These are phyloP conservation scores for Pelagia noctiluca DNA, from an alignment of 30 jellyfish, hydroid and myxozoan genomes.

Conservation along the genomic window DNA sequence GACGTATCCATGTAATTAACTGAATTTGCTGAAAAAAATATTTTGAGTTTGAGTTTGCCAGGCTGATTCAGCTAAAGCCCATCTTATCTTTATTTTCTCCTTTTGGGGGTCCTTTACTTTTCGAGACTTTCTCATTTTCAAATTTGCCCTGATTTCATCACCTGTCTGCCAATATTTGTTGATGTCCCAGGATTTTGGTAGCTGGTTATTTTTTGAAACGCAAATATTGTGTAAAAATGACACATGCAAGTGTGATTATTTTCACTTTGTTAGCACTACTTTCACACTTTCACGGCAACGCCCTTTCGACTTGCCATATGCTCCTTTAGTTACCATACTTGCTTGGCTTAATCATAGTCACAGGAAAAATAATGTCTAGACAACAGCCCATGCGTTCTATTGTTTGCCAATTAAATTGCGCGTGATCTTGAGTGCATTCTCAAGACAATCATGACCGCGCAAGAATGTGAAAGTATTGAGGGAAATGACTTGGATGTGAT, in stretches of 20 bases:
- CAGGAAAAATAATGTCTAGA: slow-evolving; percentile 35
- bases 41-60: too few relatives aligned
- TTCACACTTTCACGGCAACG: slow-evolving; percentile 49
- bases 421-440: slow-evolving; percentile 35
- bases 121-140: too few relatives aligned
- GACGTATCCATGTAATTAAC: too few relatives aligned
- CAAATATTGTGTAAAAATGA: slow-evolving; percentile 49
- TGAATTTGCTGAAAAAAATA: too few relatives aligned
- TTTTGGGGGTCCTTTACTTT: too few relatives aligned
- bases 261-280: not conserved
- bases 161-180: slow-evolving; percentile 19
- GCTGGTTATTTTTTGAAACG: slow-evolving; percentile 12
- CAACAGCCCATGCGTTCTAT: slow-evolving; percentile 48
- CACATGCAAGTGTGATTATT: too few relatives aligned
- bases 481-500: slow-evolving; percentile 45
- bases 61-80: too few relatives aligned
- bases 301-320: too few relatives aligned
- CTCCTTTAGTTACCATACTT: slow-evolving; percentile 51
- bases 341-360: slow-evolving; percentile 57
- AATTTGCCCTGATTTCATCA: too few relatives aligned
- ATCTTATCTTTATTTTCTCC: too few relatives aligned
- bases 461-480: slow-evolving; percentile 13
- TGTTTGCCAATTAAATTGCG: slow-evolving; percentile 11
- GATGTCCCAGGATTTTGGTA: slow-evolving; percentile 32
- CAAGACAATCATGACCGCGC: not conserved